Evolutionary conservation across 2,797 vertebrate species (phyloP).

Genomic region (Babyrousa celebensis): DNA sequence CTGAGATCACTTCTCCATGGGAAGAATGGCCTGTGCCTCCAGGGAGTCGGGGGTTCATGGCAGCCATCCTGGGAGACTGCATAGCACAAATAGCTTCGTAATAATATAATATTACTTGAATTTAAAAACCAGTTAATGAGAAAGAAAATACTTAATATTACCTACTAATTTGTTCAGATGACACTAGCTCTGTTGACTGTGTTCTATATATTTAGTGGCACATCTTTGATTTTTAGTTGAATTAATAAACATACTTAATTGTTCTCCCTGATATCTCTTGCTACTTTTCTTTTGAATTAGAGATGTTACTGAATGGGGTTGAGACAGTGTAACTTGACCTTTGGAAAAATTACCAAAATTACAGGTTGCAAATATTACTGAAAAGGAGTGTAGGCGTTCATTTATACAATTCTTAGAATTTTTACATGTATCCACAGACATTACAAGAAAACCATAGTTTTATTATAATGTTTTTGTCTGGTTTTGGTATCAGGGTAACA

Average conservation of each 20-base stretch:
- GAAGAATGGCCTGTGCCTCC: not conserved
- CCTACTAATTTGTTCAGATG: not conserved
- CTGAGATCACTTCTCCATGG: not conserved
- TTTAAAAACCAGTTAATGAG: conserved; percentile 1
- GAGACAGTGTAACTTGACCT: conserved; percentile 36
- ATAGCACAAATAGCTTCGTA: not conserved
- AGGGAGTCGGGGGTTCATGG: not conserved
- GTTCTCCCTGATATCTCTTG: not conserved
- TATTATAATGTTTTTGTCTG: not conserved
- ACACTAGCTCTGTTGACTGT: not conserved
- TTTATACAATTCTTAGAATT: conserved; percentile 11
- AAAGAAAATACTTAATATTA: not conserved
- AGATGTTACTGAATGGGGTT: conserved; percentile 16
- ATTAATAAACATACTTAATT: not conserved
- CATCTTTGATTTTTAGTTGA: conserved; percentile 43
- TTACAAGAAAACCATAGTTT: too few species aligned
- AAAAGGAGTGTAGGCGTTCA: not conserved
- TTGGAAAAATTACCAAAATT: conserved; percentile 47
- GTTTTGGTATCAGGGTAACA: not conserved
- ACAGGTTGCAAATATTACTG: not conserved
- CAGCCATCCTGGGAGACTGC: not conserved
- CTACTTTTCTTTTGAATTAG: conserved; percentile 40
- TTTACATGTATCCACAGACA: not conserved
- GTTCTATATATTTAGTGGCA: not conserved
- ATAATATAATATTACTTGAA: not conserved